Evolutionary conservation across 2,797 vertebrate genomes (phyloP).

Genomic region (Valencia hispanica): DNA sequence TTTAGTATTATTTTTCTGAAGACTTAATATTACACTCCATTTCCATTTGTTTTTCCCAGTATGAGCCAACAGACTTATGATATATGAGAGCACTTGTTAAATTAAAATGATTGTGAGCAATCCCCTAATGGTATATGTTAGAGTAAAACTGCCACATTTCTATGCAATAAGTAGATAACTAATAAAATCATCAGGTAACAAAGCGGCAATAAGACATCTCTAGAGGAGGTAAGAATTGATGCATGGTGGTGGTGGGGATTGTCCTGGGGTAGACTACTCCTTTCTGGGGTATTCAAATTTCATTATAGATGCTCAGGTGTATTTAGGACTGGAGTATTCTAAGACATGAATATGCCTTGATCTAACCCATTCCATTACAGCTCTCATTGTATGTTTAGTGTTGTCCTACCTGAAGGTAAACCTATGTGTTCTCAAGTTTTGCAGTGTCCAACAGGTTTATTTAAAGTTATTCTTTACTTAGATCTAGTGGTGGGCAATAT

Average conservation of each 20-base stretch:
- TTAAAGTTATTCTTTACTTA: too few species aligned
- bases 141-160: not conserved
- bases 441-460: too few species aligned
- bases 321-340: too few species aligned
- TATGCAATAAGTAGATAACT: not conserved
- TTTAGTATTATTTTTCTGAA: not conserved
- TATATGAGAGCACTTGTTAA: not conserved
- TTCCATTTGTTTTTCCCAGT: not conserved
- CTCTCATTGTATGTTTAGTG: too few species aligned
- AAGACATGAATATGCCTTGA: too few species aligned
- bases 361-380: too few species aligned
- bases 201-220: not conserved
- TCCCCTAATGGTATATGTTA: not conserved
- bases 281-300: not conserved
- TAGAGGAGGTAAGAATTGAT: not conserved
- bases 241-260: not conserved
- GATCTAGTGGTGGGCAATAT: too few species aligned
- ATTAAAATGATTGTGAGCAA: not conserved
- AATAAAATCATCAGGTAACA: not conserved
- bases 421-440: too few species aligned
- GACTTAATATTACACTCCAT: not conserved
- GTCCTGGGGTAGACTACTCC: not conserved
- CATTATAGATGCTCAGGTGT: not conserved
- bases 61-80: not conserved
- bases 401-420: too few species aligned